Evolutionary conservation across 1,140 invertebrate species (phyloP), one percentile per base, ranked within the genome.

Genomic region (Campoletis sonorensis): DNA sequence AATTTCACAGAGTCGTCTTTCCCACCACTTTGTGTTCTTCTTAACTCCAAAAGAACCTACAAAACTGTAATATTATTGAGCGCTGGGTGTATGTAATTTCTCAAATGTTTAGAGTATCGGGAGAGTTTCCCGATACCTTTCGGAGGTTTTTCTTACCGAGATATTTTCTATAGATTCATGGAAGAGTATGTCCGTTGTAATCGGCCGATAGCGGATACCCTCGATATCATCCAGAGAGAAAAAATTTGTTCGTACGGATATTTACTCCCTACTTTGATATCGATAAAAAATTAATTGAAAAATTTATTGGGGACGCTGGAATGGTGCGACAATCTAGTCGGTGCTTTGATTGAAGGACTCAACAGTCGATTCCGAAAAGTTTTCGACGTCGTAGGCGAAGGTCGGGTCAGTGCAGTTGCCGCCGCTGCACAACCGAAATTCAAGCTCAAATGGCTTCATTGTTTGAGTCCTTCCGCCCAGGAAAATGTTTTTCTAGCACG

Each of bases 291-390:
- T n/a, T 5, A 54, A n/a, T 54, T 54, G 49, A 15, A 54, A 15
- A 54, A n/a, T n/a, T 16, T 54, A 54, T 33, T 3, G 1, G n/a
- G 49, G 4, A 54, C 13, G 1, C 49, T 54, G 13, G 15, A 54
- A 16, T 54, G 49, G 49, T 61, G 58, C 16, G 21, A 61, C 16
- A n/a, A 18, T n/a, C 8, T 61, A 61, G 58, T 61, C 2, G 23
- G 0, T 8, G 49, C n/a, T 10, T 27, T 75, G 7, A 27, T 4
- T 2, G 37, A 76, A n/a, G 45, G 70, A 23, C 21, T 81, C 7
- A 61, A 78, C 26, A 18, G 33, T 10, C 70, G 70, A 11, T 81
- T 81, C 27, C 54, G 54, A 33, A 61, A 81, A 18, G 51, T 81
- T 7, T 81, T 81, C n/a, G 70, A 75, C 23, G 26, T 78, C 71